Conservation (phyloP, 2,797 vertebrate genomes). For the Pipistrellus pipistrellus region DNA sequence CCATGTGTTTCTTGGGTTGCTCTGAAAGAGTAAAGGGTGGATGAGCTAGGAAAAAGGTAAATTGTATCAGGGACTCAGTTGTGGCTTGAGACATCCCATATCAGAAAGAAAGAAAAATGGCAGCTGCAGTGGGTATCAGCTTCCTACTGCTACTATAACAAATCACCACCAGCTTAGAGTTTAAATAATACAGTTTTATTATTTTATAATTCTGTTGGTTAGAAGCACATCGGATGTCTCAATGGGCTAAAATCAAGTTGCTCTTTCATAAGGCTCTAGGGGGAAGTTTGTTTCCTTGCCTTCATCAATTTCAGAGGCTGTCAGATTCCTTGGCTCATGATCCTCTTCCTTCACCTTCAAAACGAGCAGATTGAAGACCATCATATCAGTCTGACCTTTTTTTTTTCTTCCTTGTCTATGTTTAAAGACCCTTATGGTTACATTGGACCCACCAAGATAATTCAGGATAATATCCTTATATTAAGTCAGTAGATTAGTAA, state of each 20-base stretch:
- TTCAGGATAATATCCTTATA: background rate
- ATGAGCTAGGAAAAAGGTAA: background rate
- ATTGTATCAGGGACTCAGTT: background rate
- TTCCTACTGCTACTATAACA: background rate
- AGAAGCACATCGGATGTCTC: background rate
- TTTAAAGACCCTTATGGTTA: background rate
- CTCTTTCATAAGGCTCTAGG: background rate
- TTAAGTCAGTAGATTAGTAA: background rate
- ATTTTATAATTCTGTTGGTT: background rate
- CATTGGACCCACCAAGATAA: background rate
- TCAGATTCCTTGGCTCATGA: background rate
- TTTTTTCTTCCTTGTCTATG: background rate
- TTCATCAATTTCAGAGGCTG: background rate
- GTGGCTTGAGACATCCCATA: background rate
- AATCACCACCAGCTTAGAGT: background rate
- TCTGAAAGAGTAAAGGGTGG: background rate
- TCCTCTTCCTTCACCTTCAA: background rate
- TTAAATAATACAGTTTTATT: background rate
- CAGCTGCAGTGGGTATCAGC: background rate
- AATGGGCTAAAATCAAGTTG: background rate
- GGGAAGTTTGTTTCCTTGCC: background rate
- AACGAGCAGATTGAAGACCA: background rate
- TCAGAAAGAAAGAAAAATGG: background rate
- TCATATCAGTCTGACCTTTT: no score
- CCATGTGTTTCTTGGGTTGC: background rate